Evolutionary conservation across 2,888 invertebrate genomes (phyloP).

Genomic region (Salticus scenicus): DNA sequence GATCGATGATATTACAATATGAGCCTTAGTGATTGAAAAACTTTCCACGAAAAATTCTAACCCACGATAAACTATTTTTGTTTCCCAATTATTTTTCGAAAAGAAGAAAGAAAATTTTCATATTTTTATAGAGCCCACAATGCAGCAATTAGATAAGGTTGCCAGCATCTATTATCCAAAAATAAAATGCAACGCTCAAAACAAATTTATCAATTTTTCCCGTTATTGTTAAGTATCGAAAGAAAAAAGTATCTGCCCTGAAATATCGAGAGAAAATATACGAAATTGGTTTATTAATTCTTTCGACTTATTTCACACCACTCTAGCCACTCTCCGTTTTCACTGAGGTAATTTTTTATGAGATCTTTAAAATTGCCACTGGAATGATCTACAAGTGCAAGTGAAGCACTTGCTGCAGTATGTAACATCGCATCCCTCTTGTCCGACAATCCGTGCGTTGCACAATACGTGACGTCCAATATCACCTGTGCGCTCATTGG

Average conservation of each 20-base stretch:
- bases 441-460: conserved; percentile 51
- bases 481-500: conserved; percentile 59
- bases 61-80: no score
- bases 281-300: not conserved
- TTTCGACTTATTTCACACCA: not conserved
- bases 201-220: no score
- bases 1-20: no score
- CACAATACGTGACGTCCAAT: conserved; percentile 38
- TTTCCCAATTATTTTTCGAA: no score
- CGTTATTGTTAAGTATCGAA: not conserved
- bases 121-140: no score
- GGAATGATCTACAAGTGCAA: conserved; percentile 36
- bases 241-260: no score
- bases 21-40: no score
- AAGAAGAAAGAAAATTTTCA: no score
- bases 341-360: not conserved
- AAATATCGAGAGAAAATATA: not conserved
- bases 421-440: conserved; percentile 18
- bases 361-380: not conserved
- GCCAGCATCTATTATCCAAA: no score
- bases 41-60: no score
- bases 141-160: no score
- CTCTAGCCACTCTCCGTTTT: conserved; percentile 8
- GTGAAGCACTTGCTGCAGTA: conserved; percentile 44
- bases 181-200: no score